Conservation (phyloP, 64 coral and sea anemone species). For the Montipora cactus region DNA sequence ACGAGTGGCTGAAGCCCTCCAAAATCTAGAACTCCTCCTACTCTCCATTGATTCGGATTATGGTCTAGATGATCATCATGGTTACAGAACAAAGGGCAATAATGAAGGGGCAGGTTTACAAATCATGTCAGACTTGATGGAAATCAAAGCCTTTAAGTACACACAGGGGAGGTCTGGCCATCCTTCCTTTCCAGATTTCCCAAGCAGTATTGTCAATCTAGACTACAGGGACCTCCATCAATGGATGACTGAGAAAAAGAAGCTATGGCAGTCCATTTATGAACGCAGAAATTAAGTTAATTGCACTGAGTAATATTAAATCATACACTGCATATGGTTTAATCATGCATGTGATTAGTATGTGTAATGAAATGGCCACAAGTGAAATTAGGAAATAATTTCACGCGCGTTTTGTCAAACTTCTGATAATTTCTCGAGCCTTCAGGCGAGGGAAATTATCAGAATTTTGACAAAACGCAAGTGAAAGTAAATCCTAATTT, state of each 20-base stretch:
- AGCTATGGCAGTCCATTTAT: slow-evolving; percentile 62
- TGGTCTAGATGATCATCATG: neutral
- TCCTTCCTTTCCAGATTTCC: slow-evolving; percentile 26
- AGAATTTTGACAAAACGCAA: too few relatives aligned
- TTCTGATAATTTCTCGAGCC: too few relatives aligned
- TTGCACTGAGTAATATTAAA: too few relatives aligned
- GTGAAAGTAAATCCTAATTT: too few relatives aligned
- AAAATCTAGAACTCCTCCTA: slow-evolving; percentile 38
- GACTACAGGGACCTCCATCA: slow-evolving; percentile 55
- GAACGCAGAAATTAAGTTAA: neutral
- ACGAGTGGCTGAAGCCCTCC: slow-evolving; percentile 36
- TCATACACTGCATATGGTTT: too few relatives aligned
- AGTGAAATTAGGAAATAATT: too few relatives aligned
- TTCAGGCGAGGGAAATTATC: too few relatives aligned
- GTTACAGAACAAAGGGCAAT: slow-evolving; percentile 8
- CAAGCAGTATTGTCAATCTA: slow-evolving; percentile 21
- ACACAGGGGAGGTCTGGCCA: neutral
- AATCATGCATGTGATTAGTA: too few relatives aligned
- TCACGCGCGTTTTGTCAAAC: too few relatives aligned
- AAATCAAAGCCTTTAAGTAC: slow-evolving; percentile 34
- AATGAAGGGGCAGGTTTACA: neutral
- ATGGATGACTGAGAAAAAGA: slow-evolving; percentile 64
- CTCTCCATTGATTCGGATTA: slow-evolving; percentile 57
- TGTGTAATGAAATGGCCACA: too few relatives aligned
- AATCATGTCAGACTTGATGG: neutral